Evolutionary conservation across 2,113 vertebrate species (phyloP), one percentile per base, ranked within the genome.

Genomic region (Barnardius zonarius): DNA sequence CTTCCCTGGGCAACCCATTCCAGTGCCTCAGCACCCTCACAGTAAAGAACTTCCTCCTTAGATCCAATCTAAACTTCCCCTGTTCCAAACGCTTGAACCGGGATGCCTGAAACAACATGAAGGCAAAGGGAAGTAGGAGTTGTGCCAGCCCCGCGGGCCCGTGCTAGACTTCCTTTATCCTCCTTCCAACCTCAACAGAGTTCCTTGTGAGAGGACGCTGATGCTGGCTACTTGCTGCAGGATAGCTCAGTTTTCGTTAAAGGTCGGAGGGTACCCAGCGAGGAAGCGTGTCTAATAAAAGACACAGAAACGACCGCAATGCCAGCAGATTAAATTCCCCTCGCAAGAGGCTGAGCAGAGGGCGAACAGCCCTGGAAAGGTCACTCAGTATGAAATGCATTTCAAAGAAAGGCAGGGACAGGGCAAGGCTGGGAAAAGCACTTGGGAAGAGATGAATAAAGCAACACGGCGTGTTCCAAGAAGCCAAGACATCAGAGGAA

Each of bases 261-360:
- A 97, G 97, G 96, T 97, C 95, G 81, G 20, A 6, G 92, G 82
- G 63, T 77, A 70, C 86, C 86, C 37, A 44, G 57, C 31, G 83
- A 83, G 89, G 63, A 88, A 74, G 79, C 5, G 31, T 59, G 61
- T 93, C 97, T 96, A 97, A 97, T 93, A 97, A 97, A 97, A 97
- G 95, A 82, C 92, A 95, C 93, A 93, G 70, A 49, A 73, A 69
- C 92, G 90, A 91, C 84, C 39, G 86, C 90, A 17, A 48, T 20
- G 83, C 66, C 79, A 93, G 93, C 95, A 96, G 95, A 97, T 97
- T 96, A 62, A 97, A 93, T 97, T 97, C 93, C 96, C 93, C 16
- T 12, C 37, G 64, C 72, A 68, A 79, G 79, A 89, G 72, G 25
- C 76, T 23, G 37, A 70, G 88, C 14, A 2, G 44, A 90, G 83